Conservation (phyloP, 2,113 vertebrate species). For the Thinocorus orbignyianus region DNA sequence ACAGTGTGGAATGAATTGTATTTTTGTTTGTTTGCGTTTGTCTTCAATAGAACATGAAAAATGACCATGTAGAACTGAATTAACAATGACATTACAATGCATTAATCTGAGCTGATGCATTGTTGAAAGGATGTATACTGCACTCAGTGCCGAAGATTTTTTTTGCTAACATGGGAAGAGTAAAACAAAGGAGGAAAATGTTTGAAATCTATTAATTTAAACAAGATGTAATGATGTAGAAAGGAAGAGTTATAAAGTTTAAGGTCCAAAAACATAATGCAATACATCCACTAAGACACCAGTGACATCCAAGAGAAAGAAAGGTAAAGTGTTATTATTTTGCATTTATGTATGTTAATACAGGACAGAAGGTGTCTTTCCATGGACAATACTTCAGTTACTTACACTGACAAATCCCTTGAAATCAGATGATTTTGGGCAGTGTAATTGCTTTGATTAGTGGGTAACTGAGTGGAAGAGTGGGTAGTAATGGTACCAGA, state of each 20-base stretch:
- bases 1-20: constrained; percentile 98
- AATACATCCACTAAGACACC: constrained; percentile 65
- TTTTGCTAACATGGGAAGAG: constrained; percentile 19
- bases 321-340: constrained; percentile 63
- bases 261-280: constrained; percentile 49
- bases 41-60: constrained; percentile 87
- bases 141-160: constrained; percentile 66
- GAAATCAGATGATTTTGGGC: neutral
- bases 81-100: constrained; percentile 75
- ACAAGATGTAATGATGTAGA: constrained; percentile 61
- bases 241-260: constrained; percentile 63
- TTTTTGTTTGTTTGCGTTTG: constrained; percentile 67
- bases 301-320: constrained; percentile 69
- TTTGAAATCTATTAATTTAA: constrained; percentile 59
- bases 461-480: neutral
- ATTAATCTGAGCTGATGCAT: constrained; percentile 75
- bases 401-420: constrained; percentile 21
- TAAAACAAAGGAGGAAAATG: constrained; percentile 64
- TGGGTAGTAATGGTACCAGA: neutral
- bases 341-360: constrained; percentile 34
- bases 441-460: neutral
- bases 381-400: constrained; percentile 14
- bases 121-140: constrained; percentile 50
- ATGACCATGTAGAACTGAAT: constrained; percentile 82
- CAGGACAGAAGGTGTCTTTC: constrained; percentile 11